Base-by-base conservation (phyloP, 2,797 vertebrate species). In the Antrozous pallidus region DNA sequence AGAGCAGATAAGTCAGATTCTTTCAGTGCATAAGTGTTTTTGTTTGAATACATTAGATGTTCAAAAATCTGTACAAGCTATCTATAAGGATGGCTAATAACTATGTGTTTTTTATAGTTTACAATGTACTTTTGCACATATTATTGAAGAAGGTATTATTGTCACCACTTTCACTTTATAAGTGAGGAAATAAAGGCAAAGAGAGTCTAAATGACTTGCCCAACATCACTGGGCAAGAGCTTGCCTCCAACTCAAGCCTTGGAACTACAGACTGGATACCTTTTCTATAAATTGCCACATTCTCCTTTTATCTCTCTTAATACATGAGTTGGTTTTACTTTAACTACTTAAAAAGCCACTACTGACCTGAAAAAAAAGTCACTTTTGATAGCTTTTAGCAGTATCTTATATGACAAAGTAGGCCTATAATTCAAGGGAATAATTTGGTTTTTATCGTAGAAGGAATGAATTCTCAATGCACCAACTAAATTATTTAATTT, bases 101-200 rank as follows among this genome's bases (percentile, higher is more conserved):
- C 83, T 86, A 67, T 38, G 31, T 78, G 67, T 78, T 85, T 93
- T 93, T 92, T 93, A 96, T 78, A 75, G 70, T 90, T 93, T 78
- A 20, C 40, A 90, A 51, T 93, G 28, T 38, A 67, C 61, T 87
- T 88, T 54, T 67, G 33, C 58, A 45, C 75, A 56, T 56, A 61
- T 67, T 70, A 20, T 88, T 73, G 51, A 91, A 95, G 36, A 58
- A 71, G 67, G 40, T 18, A n/a, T 92, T 82, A 63, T 49, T 65
- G 36, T 61, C 28, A 58, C 67, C 28, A 75, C 70, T 31, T 84
- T 42, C 24, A 73, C 33, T 69, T 85, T 83, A 4, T 71, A 93
- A 77, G 56, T 49, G 89, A 94, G 54, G 51, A 89, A 42, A 49
- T 74, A 61, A 92, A 84, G 69, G 20, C 73, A 56, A 33, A 40